A percentile compares a stretch with the other conserved stretches of the same genome.
These are phyloP conservation scores for Syrmaticus mikado DNA, from an alignment of 2,113 vertebrate genomes.

Conservation along the genomic window DNA sequence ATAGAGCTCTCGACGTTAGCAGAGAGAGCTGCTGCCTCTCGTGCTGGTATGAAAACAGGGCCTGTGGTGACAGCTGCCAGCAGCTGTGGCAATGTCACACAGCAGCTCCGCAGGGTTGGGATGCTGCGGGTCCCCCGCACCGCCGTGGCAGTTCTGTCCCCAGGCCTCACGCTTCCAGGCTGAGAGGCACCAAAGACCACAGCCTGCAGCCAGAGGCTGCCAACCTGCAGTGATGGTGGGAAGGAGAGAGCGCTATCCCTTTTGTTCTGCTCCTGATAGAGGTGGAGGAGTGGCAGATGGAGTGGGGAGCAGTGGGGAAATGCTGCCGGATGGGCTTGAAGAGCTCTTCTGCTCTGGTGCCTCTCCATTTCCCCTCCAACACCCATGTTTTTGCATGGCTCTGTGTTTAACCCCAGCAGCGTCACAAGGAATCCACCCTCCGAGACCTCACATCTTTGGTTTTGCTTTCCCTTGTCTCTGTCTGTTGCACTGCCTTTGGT, in stretches of 20 bases:
- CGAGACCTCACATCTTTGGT: background rate
- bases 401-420: background rate
- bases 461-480: background rate
- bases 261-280: background rate
- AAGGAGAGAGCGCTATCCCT: background rate
- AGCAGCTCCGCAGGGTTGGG: background rate
- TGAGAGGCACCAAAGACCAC: accelerated
- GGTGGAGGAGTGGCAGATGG: accelerated
- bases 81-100: background rate
- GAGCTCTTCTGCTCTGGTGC: background rate
- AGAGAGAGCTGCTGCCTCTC: background rate
- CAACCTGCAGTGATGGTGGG: accelerated
- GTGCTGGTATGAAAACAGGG: background rate
- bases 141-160: background rate
- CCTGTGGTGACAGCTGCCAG: accelerated
- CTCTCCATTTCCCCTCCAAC: background rate
- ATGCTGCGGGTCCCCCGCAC: background rate
- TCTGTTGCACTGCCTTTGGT: background rate
- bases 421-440: background rate
- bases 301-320: accelerated
- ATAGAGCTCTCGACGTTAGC: background rate
- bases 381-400: background rate
- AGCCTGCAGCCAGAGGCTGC: background rate
- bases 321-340: background rate
- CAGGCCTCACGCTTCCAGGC: accelerated